Evolutionary conservation across 2,113 vertebrate genomes (phyloP), one percentile per base, ranked within the genome.

Genomic region (Tachysurus vachellii): DNA sequence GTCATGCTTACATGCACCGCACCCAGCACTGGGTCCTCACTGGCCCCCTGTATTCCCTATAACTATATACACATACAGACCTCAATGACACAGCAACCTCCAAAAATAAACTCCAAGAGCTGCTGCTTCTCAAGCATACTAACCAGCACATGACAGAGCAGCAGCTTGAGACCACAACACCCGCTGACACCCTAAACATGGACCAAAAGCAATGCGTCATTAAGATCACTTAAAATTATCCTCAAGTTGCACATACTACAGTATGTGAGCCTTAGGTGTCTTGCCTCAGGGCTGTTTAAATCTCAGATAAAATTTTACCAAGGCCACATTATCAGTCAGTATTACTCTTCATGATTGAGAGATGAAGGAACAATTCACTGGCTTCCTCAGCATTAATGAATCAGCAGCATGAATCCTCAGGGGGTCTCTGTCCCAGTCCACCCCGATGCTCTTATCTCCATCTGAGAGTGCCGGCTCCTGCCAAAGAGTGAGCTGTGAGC

Each of bases 71-170:
- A 66, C 92, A 88, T 36, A 59, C 28, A 71, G 84, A 73, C 92
- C 89, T 90, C 93, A 94, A 94, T 95, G 91, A 94, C 89, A 94
- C 88, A 84, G 93, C 88, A 86, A 76, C 86, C 84, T 86, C 89
- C 86, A 88, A 90, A 85, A 88, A 91, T 91, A 86, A 88, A 90
- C 82, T 84, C 66, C 36, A n/a, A 85, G 61, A 56, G 21, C 62
- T 81, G 50, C 64, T 75, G 21, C 66, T 57, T 19, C 54, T 88
- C 77, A 81, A 76, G 53, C 66, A 84, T 64, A 62, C 76, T 82
- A 85, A 88, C 70, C 87, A 83, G 80, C 64, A 86, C 54, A 84
- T n/a, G 42, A 71, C 66, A 77, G 13, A 53, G 62, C 83, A 59
- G n/a, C 42, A 17, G 80, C 31, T 61, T 47, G 13, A n/a, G 76